Evolutionary conservation across 2,888 invertebrate genomes (phyloP).

Genomic region (Phytoseiulus persimilis): DNA sequence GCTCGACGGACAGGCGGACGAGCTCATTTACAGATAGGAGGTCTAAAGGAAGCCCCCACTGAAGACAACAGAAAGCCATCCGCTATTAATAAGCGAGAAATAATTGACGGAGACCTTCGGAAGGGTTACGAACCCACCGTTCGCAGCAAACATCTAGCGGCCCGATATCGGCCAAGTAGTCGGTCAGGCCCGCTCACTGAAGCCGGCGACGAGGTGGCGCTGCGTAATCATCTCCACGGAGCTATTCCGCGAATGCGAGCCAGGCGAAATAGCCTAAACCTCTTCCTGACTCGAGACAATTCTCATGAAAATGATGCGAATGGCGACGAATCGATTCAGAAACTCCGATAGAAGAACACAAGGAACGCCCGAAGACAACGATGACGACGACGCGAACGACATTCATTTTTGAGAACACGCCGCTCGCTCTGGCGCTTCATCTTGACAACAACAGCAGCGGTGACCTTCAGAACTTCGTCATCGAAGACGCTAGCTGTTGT

Average conservation of each 20-base stretch:
- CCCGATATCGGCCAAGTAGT: too few species aligned
- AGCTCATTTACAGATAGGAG: background rate
- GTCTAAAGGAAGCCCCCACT: background rate
- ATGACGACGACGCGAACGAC: background rate
- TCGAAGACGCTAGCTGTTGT: too few species aligned
- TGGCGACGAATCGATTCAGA: background rate
- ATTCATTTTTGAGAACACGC: background rate
- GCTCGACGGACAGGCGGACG: background rate
- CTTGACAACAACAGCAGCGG: background rate
- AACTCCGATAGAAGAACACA: constrained; percentile 5
- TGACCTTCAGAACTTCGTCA: background rate
- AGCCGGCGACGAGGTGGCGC: constrained; percentile 5
- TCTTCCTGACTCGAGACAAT: background rate
- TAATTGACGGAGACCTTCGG: background rate
- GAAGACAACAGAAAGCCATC: background rate
- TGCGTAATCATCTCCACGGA: constrained; percentile 5
- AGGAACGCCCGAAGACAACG: background rate
- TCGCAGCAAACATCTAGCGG: background rate
- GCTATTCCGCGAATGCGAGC: background rate
- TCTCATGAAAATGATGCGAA: background rate
- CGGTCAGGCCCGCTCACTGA: background rate
- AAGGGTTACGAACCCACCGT: background rate
- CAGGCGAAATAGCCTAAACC: background rate
- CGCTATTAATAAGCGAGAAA: background rate
- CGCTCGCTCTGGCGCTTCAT: background rate